These are phyloP conservation scores for Cladopsammia gracilis DNA, from an alignment of 64 coral and sea anemone species.

Conservation along the genomic window DNA sequence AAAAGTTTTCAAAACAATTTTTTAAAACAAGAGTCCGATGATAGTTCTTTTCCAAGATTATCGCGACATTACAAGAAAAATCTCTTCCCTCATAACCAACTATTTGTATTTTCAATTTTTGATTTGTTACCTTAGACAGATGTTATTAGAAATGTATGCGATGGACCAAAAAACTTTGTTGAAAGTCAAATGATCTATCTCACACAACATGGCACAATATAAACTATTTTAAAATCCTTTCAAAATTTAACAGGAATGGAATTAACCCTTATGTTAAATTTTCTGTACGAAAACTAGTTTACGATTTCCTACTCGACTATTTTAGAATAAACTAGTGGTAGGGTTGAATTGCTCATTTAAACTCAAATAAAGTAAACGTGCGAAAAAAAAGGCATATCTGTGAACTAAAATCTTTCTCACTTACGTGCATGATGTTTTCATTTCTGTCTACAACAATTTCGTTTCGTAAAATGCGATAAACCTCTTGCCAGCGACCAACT, in stretches of 20 bases:
- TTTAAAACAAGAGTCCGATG: background rate
- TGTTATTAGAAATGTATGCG: background rate
- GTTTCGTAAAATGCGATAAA: background rate
- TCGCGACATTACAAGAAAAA: background rate
- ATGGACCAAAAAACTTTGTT: background rate
- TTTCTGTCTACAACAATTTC: conserved; percentile 8
- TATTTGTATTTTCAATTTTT: background rate
- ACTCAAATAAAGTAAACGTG: background rate
- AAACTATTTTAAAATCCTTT: conserved; percentile 50
- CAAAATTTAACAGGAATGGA: conserved; percentile 28
- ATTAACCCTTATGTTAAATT: background rate
- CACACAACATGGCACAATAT: conserved; percentile 13
- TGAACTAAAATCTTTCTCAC: background rate
- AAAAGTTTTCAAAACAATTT: conserved; percentile 50
- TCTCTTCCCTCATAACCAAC: background rate
- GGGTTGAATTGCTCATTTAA: background rate
- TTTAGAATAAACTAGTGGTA: background rate
- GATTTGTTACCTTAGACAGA: no score
- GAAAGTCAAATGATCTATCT: background rate
- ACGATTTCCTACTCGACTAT: background rate
- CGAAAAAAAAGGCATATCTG: background rate
- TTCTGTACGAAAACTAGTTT: background rate
- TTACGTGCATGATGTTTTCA: conserved; percentile 46
- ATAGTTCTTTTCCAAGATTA: background rate
- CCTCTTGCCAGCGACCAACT: background rate